Percentiles rank a stretch among this genome's conserved stretches.
Conservation (phyloP, 1,140 invertebrate genomes). For the Onthophagus taurus region DNA sequence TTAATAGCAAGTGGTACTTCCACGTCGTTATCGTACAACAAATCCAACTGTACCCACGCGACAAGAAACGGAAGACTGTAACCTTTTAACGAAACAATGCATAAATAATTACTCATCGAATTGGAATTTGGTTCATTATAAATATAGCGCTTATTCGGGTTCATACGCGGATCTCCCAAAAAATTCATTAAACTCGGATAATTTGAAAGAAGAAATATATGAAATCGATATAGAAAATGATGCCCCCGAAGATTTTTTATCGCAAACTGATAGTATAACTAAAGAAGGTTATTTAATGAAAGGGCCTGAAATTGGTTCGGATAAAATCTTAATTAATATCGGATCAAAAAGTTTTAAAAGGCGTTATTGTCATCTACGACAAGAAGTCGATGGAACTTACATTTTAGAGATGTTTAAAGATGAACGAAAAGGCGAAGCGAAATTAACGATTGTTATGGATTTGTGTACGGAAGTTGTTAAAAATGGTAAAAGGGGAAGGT, state of each 20-base stretch:
- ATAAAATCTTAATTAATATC: conserved; percentile 76
- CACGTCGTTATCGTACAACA: conserved; percentile 66
- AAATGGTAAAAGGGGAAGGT: conserved; percentile 77
- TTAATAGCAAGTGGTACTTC: conserved; percentile 73
- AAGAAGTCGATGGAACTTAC: conserved; percentile 83
- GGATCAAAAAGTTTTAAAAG: conserved; percentile 85
- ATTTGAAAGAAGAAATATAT: conserved; percentile 72
- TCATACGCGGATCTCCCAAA: conserved; percentile 76
- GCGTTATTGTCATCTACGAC: conserved; percentile 77
- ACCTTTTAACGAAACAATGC: conserved; percentile 75
- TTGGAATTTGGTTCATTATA: conserved; percentile 82
- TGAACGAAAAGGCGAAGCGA: conserved; percentile 81
- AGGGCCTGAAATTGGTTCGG: conserved; percentile 74
- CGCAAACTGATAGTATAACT: conserved; percentile 61
- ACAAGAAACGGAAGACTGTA: conserved; percentile 44
- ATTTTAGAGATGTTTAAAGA: conserved; percentile 88
- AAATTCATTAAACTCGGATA: conserved; percentile 46
- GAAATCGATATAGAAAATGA: conserved; percentile 81
- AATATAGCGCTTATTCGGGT: conserved; percentile 76
- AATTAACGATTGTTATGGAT: conserved; percentile 87
- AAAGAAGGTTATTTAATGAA: conserved; percentile 86
- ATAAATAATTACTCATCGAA: conserved; percentile 75
- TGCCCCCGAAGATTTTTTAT: conserved; percentile 60
- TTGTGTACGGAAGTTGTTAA: conserved; percentile 80
- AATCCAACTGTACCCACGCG: conserved; percentile 56